A percentile compares a stretch with the other conserved stretches of the same genome.
Evolutionary conservation across 2,888 invertebrate species (phyloP).

Genomic region (Calameuta idolon): DNA sequence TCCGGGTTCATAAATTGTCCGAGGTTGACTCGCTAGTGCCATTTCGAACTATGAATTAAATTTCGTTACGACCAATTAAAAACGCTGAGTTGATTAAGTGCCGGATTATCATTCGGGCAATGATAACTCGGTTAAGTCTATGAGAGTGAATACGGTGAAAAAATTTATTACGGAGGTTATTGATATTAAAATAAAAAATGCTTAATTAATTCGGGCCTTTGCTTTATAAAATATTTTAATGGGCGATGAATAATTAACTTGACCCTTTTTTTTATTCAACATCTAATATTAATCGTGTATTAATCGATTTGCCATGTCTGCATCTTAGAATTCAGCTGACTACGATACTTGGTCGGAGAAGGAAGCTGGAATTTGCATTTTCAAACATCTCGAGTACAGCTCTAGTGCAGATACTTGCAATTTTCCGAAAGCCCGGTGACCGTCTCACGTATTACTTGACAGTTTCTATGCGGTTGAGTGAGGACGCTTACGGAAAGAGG

Average conservation of each 20-base stretch:
- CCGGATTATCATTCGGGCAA: background rate
- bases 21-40: background rate
- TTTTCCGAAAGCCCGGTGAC: background rate
- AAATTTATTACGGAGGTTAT: background rate
- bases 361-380: constrained; percentile 6
- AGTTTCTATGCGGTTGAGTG: background rate
- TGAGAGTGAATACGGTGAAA: background rate
- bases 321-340: constrained; percentile 14
- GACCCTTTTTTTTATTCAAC: background rate
- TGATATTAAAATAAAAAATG: background rate
- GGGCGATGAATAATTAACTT: background rate
- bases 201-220: background rate
- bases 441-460: background rate
- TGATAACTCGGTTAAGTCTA: background rate
- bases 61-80: background rate
- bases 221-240: background rate
- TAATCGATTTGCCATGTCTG: background rate
- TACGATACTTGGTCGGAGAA: background rate
- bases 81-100: background rate
- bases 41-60: background rate
- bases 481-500: background rate
- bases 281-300: background rate
- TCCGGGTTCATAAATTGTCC: too few relatives aligned
- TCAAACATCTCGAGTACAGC: constrained; percentile 7
- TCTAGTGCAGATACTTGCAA: constrained; percentile 1